Base-by-base conservation (phyloP, 2,797 vertebrate species). In the Myotis planiceps region DNA sequence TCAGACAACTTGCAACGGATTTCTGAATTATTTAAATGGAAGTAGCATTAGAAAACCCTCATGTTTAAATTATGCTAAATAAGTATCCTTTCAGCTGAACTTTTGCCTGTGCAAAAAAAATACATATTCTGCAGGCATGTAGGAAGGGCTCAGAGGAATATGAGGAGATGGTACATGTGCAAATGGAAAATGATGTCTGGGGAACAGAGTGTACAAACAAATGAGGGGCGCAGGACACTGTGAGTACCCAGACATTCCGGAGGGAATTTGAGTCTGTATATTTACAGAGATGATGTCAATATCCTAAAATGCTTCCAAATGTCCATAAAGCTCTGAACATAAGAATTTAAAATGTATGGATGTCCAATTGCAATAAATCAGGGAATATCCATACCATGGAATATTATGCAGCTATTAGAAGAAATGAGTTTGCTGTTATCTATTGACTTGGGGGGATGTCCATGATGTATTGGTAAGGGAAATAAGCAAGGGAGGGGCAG, bases 41-140 rank as follows among this genome's bases (percentile, higher is more conserved):
- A 93, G 53, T 83, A 96, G 84, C 34, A 88, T 2, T 53, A 82
- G 34, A 86, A 58, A 45, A 42, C 25, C 6, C 9, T 94, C 88
- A 74, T 37, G 4, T 94, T 86, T 88, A 95, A 74, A 92, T 89
- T 92, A 90, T 0, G 75, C 51, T 95, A 92, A 95, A 76, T 16
- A 92, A 93, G 58, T 42, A 76, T 93, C 60, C 53, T 51, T 92
- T 53, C 58, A 29, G 45, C 39, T 86, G 29, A 94, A 72, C 21
- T 94, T 81, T 23, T 81, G 18, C 65, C 58, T 55, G 78, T 23
- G 53, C 12, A 66, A 85, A 74, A 79, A 18, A 32, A 49, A 34
- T n/a, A 51, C n/a, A 63, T 45, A 71, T 58, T 13, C n/a, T 94
- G 23, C 9, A 66, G 65, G 51, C 53, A 51, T 5, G 3, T 8